Base-by-base conservation (phyloP, 2,888 invertebrate species). In the Tolmerus cingulatus region DNA sequence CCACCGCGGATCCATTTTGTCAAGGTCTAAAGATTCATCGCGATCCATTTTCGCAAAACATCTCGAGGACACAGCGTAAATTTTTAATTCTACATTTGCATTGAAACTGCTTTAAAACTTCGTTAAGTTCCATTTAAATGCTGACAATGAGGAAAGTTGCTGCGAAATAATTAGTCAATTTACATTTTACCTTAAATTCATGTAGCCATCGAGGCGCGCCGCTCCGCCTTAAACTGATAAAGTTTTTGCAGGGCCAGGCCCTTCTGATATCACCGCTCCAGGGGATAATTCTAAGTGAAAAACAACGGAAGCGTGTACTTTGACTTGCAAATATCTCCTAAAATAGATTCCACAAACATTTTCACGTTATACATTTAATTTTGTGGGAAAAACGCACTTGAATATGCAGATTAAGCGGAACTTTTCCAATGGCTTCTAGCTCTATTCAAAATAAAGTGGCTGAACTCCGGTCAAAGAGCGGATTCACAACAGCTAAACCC, bases 61-160 rank as follows among this genome's bases (percentile, higher is more conserved):
- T 27, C 66, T 23, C 4, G 66, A 66, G 66, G 19, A 23, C 12
- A 66, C 66, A 23, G 12, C 12, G 12, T 66, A 19, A 66, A 66
- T 27, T 66, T 66, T 66, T 76, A 76, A 43, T 78, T 78, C 23
- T 4, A 78, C 14, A 78, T 78, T 78, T 78, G 40, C 78, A 78
- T 78, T n/a, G 40, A 78, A 78, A 78, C 78, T 40, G 43, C 78
- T 40, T 43, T 40, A 78, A 43, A 40, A 78, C 78, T 43, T 78
- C 43, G 78, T 78, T 78, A 78, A 78, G 40, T 23, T 34, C 78
- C 23, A 78, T 40, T 78, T 78, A 78, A 78, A 78, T 78, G 78
- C n/a, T 78, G 40, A 78, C 78, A 40, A 78, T 78, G 78, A 40
- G 78, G 40, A 78, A 78, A 43, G 78, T 78, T 78, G 23, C 23